A percentile compares a stretch with the other conserved stretches of the same genome.
phyloP scores from a whole-genome alignment of 2,888 invertebrate genomes.

The Eucera pruinosa region DNA sequence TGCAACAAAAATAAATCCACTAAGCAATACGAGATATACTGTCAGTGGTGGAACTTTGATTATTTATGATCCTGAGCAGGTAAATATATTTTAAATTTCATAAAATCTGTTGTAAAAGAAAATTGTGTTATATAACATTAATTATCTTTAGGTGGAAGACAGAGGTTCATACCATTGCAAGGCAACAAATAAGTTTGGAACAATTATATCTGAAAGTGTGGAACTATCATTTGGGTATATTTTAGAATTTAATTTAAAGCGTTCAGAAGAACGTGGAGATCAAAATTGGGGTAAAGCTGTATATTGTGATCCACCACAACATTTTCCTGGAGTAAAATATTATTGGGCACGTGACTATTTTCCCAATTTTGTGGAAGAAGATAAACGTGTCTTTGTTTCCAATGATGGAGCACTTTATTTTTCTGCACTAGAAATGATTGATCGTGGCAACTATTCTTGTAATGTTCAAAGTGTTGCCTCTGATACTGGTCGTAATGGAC shows the following conservation, averaged over 20 bases:
- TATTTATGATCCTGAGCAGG: slow-evolving; percentile 92
- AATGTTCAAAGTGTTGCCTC: slow-evolving; percentile 95
- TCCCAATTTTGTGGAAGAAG: slow-evolving; percentile 96
- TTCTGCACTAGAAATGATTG: slow-evolving; percentile 95
- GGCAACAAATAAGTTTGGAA: slow-evolving; percentile 95
- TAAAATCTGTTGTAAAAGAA: neutral
- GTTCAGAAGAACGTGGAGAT: slow-evolving; percentile 93
- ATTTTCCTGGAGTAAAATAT: slow-evolving; percentile 94
- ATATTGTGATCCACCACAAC: slow-evolving; percentile 96
- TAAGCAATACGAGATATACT: slow-evolving; percentile 91
- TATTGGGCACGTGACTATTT: slow-evolving; percentile 96
- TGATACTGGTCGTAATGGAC: slow-evolving; percentile 95
- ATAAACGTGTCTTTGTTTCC: slow-evolving; percentile 96
- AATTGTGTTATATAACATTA: slow-evolving; percentile 4
- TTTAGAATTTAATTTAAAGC: slow-evolving; percentile 94
- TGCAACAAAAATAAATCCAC: slow-evolving; percentile 91
- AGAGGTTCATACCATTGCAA: slow-evolving; percentile 96
- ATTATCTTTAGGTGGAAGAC: slow-evolving; percentile 87
- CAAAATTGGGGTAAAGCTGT: slow-evolving; percentile 98
- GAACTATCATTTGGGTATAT: slow-evolving; percentile 95
- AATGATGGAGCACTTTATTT: slow-evolving; percentile 97
- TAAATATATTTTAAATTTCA: slow-evolving; percentile 60
- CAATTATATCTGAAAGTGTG: slow-evolving; percentile 94
- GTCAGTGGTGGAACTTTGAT: slow-evolving; percentile 96
- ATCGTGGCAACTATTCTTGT: slow-evolving; percentile 95